Conservation (phyloP, 2,113 vertebrate species). For the Hippocampus barbouri region DNA sequence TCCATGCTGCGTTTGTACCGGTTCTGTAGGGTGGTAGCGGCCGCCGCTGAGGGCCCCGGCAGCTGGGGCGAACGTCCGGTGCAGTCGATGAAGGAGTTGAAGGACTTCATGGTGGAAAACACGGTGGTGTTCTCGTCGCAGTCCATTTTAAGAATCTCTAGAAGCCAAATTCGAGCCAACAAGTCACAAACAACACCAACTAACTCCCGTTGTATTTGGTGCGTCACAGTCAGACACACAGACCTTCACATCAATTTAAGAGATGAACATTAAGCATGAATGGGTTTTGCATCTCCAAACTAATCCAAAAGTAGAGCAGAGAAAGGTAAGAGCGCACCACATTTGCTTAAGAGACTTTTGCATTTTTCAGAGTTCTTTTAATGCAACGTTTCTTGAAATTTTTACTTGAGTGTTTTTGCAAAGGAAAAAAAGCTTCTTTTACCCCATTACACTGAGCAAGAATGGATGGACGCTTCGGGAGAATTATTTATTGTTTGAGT, state of each 20-base stretch:
- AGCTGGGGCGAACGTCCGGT: slow-evolving; percentile 55
- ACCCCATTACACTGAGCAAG: too few relatives aligned
- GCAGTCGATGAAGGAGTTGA: slow-evolving; percentile 82
- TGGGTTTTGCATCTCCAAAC: background rate
- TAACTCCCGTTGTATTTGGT: background rate
- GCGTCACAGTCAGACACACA: background rate
- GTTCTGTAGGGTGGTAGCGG: slow-evolving; percentile 71
- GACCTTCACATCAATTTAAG: background rate
- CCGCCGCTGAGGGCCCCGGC: slow-evolving; percentile 31
- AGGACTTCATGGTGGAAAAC: slow-evolving; percentile 83
- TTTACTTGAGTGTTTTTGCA: too few relatives aligned
- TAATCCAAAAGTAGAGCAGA: too few relatives aligned
- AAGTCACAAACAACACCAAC: too few relatives aligned
- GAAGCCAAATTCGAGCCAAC: background rate
- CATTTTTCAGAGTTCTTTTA: too few relatives aligned
- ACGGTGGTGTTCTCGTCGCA: slow-evolving; percentile 86
- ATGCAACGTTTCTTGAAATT: too few relatives aligned
- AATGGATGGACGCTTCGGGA: too few relatives aligned
- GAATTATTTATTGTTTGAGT: too few relatives aligned
- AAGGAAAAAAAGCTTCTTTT: too few relatives aligned
- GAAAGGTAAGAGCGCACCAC: too few relatives aligned
- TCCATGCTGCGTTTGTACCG: slow-evolving; percentile 86
- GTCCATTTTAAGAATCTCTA: slow-evolving; percentile 46
- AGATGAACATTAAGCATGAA: background rate
- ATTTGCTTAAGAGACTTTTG: too few relatives aligned